Conservation (phyloP, 2,888 invertebrate species). For the Nesidiocoris tenuis region DNA sequence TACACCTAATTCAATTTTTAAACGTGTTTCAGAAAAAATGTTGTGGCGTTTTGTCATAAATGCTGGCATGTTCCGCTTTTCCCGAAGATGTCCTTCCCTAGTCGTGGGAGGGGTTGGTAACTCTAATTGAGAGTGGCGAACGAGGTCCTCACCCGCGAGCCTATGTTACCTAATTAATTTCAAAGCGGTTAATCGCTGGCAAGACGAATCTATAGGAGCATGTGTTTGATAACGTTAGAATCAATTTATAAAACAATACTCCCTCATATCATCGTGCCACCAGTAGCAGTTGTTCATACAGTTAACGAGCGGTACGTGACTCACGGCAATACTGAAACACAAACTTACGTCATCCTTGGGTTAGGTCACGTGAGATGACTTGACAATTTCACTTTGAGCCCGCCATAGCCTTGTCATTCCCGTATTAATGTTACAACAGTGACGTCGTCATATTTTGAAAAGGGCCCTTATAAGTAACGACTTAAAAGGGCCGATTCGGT, state of each 20-base stretch:
- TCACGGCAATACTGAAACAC: not conserved
- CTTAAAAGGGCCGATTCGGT: conserved; percentile 11
- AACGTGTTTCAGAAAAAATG: too few relatives aligned
- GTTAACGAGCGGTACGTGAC: not conserved
- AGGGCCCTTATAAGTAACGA: conserved; percentile 3
- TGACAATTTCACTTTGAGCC: not conserved
- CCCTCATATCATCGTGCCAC: not conserved
- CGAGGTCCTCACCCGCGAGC: too few relatives aligned
- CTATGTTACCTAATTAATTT: too few relatives aligned
- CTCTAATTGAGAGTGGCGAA: too few relatives aligned
- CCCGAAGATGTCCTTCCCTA: too few relatives aligned
- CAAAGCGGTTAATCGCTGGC: too few relatives aligned
- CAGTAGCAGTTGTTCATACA: not conserved
- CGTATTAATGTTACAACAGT: conserved; percentile 21
- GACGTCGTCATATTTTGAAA: conserved; percentile 23
- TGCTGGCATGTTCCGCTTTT: too few relatives aligned
- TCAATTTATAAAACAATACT: not conserved
- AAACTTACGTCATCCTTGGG: conserved; percentile 7
- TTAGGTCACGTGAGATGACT: conserved; percentile 27
- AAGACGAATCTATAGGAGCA: too few relatives aligned
- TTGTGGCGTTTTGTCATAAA: too few relatives aligned
- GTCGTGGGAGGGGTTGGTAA: too few relatives aligned
- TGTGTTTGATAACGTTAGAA: too few relatives aligned
- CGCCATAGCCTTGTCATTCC: conserved; percentile 11
- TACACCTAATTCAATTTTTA: too few relatives aligned